Base-by-base conservation (phyloP, 53 echinoderm and acorn worm genomes). In the Astropecten irregularis region DNA sequence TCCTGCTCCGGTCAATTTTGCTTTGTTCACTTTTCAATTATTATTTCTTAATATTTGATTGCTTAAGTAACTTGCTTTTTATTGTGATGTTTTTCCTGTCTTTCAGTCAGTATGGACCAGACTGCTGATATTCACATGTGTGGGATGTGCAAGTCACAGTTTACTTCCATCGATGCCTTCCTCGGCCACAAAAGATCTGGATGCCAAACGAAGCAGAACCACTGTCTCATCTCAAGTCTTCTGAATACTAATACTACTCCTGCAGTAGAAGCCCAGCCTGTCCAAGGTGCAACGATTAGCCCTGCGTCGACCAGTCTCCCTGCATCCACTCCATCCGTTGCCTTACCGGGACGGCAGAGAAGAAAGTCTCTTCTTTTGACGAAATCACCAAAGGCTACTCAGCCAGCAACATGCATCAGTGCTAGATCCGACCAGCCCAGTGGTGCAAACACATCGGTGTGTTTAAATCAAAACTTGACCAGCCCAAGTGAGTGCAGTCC, bases 121-220 rank as follows among this genome's bases (percentile, higher is more conserved):
- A 11, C 22, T 49, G 22, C 27, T 6, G 93, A 93, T 54, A 87
- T 88, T 38, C 93, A 90, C 47, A 93, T 93, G 44, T 93, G 93
- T 68, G 93, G 93, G 56, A 39, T 36, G 16, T 93, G 93, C 46
- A 53, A 83, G 51, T 61, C 46, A 26, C 74, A 88, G 26, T 93
- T 88, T 44, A 68, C 88, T 23, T 71, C 81, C 22, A 66, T 93
- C 30, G 69, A 84, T 21, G 72, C 22, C 22, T 93, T 93, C 56
- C 16, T 90, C 30, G 23, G 27, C 14, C 93, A 93, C 82, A 93
- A 93, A 54, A 49, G 58, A n/a, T 32, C 35, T 11, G 86, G 72
- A 15, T 82, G 86, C 57, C n/a, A 5, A 15, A 28, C 37, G n/a
- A 30, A 51, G 22, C 33, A 73, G 25, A 33, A 19, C 37, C 18